Evolutionary conservation across 2,888 invertebrate species (phyloP).

Genomic region (Dyspetes luteomarginatus): DNA sequence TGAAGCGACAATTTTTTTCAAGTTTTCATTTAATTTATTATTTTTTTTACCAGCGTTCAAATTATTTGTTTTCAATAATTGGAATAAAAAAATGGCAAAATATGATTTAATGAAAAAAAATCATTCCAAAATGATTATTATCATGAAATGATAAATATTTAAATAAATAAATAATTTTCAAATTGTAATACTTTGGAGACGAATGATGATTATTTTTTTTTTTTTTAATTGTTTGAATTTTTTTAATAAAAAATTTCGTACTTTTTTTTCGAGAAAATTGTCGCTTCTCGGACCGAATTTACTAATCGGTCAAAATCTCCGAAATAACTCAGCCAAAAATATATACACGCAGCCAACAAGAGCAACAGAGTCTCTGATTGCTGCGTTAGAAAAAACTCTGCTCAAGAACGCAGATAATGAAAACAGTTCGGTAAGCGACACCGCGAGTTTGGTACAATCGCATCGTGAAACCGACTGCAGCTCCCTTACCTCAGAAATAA

Average conservation of each 20-base stretch:
- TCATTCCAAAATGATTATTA: too few relatives aligned
- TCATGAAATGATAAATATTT: too few relatives aligned
- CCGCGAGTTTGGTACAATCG: conserved; percentile 75
- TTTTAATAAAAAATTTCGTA: conserved; percentile 7
- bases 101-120: too few relatives aligned
- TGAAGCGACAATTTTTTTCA: conserved; percentile 61
- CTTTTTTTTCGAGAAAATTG: conserved; percentile 32
- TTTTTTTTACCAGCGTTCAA: too few relatives aligned
- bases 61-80: too few relatives aligned
- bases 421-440: conserved; percentile 77
- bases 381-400: conserved; percentile 79
- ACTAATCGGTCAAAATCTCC: conserved; percentile 38
- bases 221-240: too few relatives aligned
- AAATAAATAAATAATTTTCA: too few relatives aligned
- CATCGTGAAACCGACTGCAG: conserved; percentile 78
- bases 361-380: conserved; percentile 77
- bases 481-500: conserved; percentile 78
- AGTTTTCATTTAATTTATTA: background rate
- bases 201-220: too few relatives aligned
- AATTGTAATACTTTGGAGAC: too few relatives aligned
- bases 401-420: conserved; percentile 78
- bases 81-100: background rate
- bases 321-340: conserved; percentile 57
- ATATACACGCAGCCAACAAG: conserved; percentile 76
- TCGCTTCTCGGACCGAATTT: conserved; percentile 26